Percentiles rank a stretch among this genome's conserved stretches.
Evolutionary conservation across 2,113 vertebrate species (phyloP).

Genomic region (Oplegnathus fasciatus): DNA sequence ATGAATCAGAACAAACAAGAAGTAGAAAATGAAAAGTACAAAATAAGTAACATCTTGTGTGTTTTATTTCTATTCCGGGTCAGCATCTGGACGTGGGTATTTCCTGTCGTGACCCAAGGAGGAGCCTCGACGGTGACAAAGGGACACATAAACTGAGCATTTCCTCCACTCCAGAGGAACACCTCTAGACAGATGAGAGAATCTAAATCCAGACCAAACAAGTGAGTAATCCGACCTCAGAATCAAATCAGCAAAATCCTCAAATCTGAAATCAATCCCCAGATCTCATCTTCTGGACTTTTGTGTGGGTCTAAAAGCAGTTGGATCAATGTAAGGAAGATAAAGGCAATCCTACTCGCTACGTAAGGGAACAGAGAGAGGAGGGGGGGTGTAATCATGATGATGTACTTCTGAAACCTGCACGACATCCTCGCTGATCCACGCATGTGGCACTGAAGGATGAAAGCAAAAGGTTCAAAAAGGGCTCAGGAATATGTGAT

Average conservation of each 20-base stretch:
- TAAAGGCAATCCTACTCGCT: slow-evolving; percentile 52
- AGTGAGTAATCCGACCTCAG: slow-evolving; percentile 22
- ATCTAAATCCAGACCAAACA: slow-evolving; percentile 30
- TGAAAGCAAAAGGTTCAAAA: slow-evolving; percentile 51
- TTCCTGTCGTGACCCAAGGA: slow-evolving; percentile 51
- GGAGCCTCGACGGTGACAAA: slow-evolving; percentile 30
- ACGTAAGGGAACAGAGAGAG: slow-evolving; percentile 25
- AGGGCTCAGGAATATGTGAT: slow-evolving; percentile 3
- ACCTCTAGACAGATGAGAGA: slow-evolving; percentile 41
- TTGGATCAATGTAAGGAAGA: slow-evolving; percentile 56
- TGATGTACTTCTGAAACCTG: slow-evolving; percentile 62
- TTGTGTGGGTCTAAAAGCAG: slow-evolving; percentile 55
- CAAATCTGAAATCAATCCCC: slow-evolving; percentile 66
- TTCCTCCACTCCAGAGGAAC: slow-evolving; percentile 52
- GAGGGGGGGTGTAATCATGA: slow-evolving; percentile 31
- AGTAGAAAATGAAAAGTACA: slow-evolving; percentile 39
- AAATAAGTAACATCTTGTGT: slow-evolving; percentile 49
- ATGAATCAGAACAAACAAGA: slow-evolving; percentile 53
- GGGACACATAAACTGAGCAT: slow-evolving; percentile 44
- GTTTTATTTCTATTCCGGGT: slow-evolving; percentile 4
- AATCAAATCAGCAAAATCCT: slow-evolving; percentile 57
- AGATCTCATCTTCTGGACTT: slow-evolving; percentile 48
- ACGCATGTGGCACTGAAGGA: slow-evolving; percentile 47
- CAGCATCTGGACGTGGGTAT: slow-evolving; percentile 52
- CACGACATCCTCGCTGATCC: slow-evolving; percentile 60